A percentile compares a stretch with the other conserved stretches of the same genome.
phyloP scores from a whole-genome alignment of 2,113 vertebrate species.

The Mobula birostris region DNA sequence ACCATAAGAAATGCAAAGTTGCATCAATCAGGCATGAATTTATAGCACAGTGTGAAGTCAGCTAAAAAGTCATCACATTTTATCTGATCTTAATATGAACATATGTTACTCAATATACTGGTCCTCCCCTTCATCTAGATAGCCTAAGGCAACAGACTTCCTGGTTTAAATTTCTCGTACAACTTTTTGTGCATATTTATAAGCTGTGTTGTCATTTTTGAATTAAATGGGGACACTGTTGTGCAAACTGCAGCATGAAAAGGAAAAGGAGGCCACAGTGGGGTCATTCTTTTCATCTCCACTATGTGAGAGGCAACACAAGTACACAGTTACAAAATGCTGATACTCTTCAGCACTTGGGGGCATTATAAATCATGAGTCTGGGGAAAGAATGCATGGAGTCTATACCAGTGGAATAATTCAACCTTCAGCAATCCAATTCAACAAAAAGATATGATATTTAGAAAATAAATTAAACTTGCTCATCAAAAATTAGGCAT shows the following conservation, averaged over 20 bases:
- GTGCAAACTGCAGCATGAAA: constrained; percentile 18
- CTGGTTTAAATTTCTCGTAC: constrained; percentile 27
- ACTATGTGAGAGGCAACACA: neutral
- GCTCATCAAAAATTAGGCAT: neutral
- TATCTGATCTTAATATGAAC: constrained; percentile 38
- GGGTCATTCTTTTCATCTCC: constrained; percentile 22
- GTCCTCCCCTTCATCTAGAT: constrained; percentile 35
- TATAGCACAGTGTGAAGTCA: constrained; percentile 36
- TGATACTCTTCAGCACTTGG: neutral
- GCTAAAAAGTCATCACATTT: constrained; percentile 38
- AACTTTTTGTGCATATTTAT: constrained; percentile 34
- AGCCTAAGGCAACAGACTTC: constrained; percentile 30
- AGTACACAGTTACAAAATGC: neutral
- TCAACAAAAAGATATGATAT: neutral
- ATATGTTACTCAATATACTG: constrained; percentile 37
- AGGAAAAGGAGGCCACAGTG: constrained; percentile 8
- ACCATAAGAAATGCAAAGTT: constrained; percentile 35
- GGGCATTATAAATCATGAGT: neutral
- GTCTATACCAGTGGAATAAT: neutral
- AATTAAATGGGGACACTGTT: constrained; percentile 19
- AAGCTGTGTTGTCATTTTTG: neutral
- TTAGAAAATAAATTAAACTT: constrained; percentile 2
- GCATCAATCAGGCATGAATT: constrained; percentile 34
- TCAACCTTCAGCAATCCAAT: neutral
- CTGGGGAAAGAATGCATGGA: neutral